These are phyloP conservation scores for Metaphire vulgaris DNA, from an alignment of 1,140 invertebrate genomes.

Conservation along the genomic window DNA sequence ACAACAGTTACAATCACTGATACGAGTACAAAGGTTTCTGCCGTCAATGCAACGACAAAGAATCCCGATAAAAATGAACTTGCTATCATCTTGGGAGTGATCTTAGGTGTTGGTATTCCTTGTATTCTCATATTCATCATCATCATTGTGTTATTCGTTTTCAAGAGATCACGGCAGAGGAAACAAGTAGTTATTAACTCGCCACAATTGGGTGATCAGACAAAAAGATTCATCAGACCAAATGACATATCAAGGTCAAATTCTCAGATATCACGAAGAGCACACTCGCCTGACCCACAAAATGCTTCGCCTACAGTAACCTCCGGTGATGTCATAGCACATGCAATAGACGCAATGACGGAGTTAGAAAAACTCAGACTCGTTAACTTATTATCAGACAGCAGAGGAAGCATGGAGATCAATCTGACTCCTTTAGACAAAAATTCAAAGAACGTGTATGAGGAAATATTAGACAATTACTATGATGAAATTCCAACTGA, in stretches of 20 bases:
- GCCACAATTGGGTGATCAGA: not conserved
- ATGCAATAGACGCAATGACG: conserved; percentile 5
- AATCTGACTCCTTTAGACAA: not conserved
- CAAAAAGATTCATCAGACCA: not conserved
- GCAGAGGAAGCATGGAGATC: conserved; percentile 1
- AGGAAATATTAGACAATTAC: not conserved
- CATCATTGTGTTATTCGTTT: not conserved
- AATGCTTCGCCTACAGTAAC: not conserved
- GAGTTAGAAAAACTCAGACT: conserved; percentile 17
- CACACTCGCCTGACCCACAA: not conserved
- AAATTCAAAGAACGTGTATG: not conserved
- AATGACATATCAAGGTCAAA: not conserved
- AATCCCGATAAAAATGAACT: not conserved
- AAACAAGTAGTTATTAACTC: not conserved
- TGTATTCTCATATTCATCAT: not conserved
- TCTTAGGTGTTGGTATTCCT: not conserved
- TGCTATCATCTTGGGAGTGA: not conserved
- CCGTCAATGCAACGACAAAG: not conserved
- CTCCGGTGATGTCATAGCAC: conserved; percentile 9
- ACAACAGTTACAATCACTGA: not conserved
- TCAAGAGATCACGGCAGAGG: not conserved
- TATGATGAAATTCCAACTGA: not conserved
- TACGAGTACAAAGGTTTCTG: not conserved
- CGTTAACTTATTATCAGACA: conserved; percentile 13
- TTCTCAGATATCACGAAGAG: not conserved